Base-by-base conservation (phyloP, 92 coral and sea anemone species). In the Metridium senile region DNA sequence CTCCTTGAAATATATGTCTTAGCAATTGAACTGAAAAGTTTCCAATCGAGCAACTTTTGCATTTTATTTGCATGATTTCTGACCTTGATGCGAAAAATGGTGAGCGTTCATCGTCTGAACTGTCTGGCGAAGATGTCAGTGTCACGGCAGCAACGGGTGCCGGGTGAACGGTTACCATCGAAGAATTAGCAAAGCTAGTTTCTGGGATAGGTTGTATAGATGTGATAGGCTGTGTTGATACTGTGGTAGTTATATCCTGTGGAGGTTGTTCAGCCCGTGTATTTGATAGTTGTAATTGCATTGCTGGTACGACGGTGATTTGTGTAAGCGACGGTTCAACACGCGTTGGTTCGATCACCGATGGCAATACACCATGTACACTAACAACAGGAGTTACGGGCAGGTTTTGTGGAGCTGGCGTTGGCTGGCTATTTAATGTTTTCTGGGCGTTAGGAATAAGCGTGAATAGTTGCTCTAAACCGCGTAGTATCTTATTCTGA, bases 401-500 rank as follows among this genome's bases (percentile, higher is more conserved):
- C 47, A 85, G 68, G 31, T 51, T 70, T 57, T 79, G 84, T 8
- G 84, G 54, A 62, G 57, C 26, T 45, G 76, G 76, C 1, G 83
- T 58, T 17, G 70, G 27, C 63, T 78, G 81, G 73, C 34, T 53
- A 35, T 66, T 65, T 47, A 81, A 58, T 26, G 86, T 32, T 54
- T 78, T 74, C 33, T 92, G 97, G 30, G 86, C 67, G 49, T 64
- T 67, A 51, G 97, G 97, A 28, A 92, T 74, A 59, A 82, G 71
- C 49, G 93, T 53, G 25, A 88, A 88, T 46, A 92, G 34, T 70
- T 92, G 90, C 71, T 92, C 97, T 69, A 92, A 67, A 11, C 97
- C 97, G 33, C 97, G 93, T 78, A 92, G 75, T 47, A 92, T 92
- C 82, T 92, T 92, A 85, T 92, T 92, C 68, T 92, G 97, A 76